phyloP scores from a whole-genome alignment of 2,888 invertebrate species.

The Acanthoscelides obtectus region DNA sequence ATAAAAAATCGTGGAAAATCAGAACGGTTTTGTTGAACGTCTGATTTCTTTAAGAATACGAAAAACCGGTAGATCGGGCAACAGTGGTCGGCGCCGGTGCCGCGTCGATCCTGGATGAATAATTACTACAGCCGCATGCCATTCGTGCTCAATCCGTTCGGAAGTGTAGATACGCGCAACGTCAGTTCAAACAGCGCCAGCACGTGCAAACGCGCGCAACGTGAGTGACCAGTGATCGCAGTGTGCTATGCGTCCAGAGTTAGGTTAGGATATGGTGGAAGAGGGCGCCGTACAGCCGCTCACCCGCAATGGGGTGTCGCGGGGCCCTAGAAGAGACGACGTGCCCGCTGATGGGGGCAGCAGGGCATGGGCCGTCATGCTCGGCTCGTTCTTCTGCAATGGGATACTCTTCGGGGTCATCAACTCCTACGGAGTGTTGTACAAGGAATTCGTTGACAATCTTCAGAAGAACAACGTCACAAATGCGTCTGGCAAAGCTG shows the following conservation, averaged over 20 bases:
- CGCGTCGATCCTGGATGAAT: too few relatives aligned
- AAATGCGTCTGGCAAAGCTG: slow-evolving; percentile 75
- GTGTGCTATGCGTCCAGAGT: not conserved
- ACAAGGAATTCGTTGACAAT: slow-evolving; percentile 62
- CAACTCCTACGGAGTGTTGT: slow-evolving; percentile 82
- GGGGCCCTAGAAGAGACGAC: not conserved
- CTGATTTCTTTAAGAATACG: too few relatives aligned
- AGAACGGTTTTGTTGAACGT: too few relatives aligned
- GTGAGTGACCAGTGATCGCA: not conserved
- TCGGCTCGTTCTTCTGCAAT: slow-evolving; percentile 83
- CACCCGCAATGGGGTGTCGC: not conserved
- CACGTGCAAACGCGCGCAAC: not conserved
- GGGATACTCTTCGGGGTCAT: slow-evolving; percentile 88
- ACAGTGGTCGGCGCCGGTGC: too few relatives aligned
- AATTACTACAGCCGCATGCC: not conserved
- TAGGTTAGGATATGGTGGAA: not conserved
- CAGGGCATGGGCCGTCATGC: slow-evolving; percentile 75
- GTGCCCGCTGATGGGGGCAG: slow-evolving; percentile 71
- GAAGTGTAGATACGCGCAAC: not conserved
- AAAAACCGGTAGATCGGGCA: too few relatives aligned
- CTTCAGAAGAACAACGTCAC: slow-evolving; percentile 59
- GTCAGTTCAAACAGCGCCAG: not conserved
- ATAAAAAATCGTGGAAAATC: too few relatives aligned
- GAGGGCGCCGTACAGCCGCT: not conserved
- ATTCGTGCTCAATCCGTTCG: not conserved